These are phyloP conservation scores for Leptodactylus fallax DNA, from an alignment of 2,797 vertebrate species.

Conservation along the genomic window DNA sequence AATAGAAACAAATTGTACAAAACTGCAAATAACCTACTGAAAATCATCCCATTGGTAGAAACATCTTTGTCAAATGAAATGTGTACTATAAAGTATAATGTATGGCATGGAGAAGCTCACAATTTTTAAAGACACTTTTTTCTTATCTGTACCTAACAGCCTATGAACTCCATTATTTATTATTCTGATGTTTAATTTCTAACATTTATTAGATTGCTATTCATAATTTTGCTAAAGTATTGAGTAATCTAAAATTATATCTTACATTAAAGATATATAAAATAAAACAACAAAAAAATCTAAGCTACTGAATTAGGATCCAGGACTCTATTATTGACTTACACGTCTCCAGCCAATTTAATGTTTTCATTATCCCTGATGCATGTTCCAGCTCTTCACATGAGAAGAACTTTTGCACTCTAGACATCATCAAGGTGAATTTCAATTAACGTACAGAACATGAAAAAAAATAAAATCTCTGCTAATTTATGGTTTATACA, in stretches of 20 bases:
- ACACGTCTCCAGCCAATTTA: not conserved
- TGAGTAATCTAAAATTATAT: not conserved
- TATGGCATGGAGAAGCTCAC: not conserved
- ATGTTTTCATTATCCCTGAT: constrained; percentile 20
- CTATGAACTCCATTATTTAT: not conserved
- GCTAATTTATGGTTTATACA: not conserved
- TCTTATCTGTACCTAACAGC: not conserved
- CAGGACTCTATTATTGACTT: constrained; percentile 2
- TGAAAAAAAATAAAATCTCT: not conserved
- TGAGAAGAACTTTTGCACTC: not conserved
- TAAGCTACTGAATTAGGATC: not conserved
- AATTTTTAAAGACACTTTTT: not conserved
- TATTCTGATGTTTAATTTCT: not conserved
- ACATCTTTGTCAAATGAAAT: not conserved
- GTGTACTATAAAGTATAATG: no score
- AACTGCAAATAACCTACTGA: not conserved
- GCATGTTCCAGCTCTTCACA: not conserved
- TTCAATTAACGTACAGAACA: not conserved
- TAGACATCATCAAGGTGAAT: not conserved
- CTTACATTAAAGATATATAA: not conserved
- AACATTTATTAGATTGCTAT: not conserved
- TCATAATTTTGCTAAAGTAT: not conserved
- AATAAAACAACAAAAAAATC: no score
- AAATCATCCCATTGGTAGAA: no score
- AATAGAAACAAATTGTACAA: not conserved